Percentiles rank a stretch among this genome's conserved stretches.
phyloP scores from a whole-genome alignment of 2,888 invertebrate genomes.

The Abscondita cerata region DNA sequence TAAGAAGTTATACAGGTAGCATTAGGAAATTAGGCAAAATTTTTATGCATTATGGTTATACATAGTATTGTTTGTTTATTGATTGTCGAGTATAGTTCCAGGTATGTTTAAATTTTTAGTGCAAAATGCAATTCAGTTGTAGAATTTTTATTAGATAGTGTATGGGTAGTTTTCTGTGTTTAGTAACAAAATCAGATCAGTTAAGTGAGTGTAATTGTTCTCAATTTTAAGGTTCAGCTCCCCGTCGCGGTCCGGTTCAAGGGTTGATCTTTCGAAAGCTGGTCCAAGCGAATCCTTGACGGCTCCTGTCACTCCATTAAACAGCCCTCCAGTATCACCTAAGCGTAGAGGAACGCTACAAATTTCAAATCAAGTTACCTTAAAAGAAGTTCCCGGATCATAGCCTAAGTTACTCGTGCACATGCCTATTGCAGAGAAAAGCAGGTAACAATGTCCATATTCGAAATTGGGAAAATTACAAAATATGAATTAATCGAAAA shows the following conservation, averaged over 20 bases:
- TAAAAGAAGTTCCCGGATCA: conserved; percentile 46
- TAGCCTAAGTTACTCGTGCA: conserved; percentile 34
- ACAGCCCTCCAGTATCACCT: conserved; percentile 80
- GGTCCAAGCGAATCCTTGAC: conserved; percentile 72
- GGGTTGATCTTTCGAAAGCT: conserved; percentile 70
- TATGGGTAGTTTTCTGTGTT: conserved; percentile 1
- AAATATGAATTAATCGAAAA: no score
- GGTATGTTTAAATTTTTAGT: no score
- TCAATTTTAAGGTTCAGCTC: conserved; percentile 67
- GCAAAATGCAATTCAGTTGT: no score
- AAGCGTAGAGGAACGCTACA: conserved; percentile 48
- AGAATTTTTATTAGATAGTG: neutral
- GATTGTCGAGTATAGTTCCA: conserved; percentile 8
- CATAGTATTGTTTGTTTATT: conserved; percentile 2
- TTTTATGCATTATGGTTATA: conserved; percentile 2
- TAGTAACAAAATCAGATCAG: neutral
- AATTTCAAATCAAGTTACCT: conserved; percentile 12
- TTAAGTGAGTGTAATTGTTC: no score
- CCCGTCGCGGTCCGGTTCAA: conserved; percentile 78
- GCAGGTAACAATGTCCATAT: conserved; percentile 19
- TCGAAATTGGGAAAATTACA: no score
- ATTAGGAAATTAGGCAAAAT: conserved; percentile 6
- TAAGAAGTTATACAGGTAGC: conserved; percentile 74
- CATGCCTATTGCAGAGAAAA: neutral
- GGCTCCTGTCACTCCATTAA: conserved; percentile 75